phyloP scores from a whole-genome alignment of 2,888 invertebrate species.

The Achlya flavicornis region DNA sequence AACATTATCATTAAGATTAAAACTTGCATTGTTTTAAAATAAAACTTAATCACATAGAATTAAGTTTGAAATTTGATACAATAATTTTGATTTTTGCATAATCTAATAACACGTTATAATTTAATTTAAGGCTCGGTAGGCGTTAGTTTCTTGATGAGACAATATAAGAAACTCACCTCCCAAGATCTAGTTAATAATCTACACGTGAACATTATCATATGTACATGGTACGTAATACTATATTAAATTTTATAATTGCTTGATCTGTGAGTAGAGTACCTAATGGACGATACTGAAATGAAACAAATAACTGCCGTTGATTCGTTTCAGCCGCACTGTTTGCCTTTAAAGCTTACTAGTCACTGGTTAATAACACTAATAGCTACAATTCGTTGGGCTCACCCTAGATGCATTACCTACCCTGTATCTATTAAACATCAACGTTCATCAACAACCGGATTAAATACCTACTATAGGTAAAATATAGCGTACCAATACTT shows the following conservation, averaged over 20 bases:
- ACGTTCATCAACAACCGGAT: slow-evolving; percentile 53
- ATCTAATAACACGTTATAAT: neutral
- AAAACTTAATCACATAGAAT: neutral
- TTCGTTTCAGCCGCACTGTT: neutral
- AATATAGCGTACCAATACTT: slow-evolving; percentile 39
- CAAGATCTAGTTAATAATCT: neutral
- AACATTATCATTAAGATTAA: neutral
- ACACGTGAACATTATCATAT: neutral
- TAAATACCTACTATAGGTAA: slow-evolving; percentile 25
- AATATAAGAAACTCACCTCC: neutral
- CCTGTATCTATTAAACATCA: slow-evolving; percentile 67
- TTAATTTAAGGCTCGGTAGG: neutral
- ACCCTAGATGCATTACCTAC: slow-evolving; percentile 69
- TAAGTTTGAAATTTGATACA: neutral
- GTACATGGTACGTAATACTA: neutral
- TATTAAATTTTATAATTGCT: neutral
- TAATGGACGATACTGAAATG: neutral
- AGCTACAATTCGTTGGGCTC: slow-evolving; percentile 67
- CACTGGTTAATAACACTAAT: slow-evolving; percentile 41
- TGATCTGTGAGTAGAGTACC: neutral
- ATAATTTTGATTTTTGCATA: neutral
- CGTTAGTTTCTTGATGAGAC: neutral
- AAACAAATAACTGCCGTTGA: neutral
- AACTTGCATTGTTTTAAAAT: neutral
- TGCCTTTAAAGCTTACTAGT: slow-evolving; percentile 23